A percentile compares a stretch with the other conserved stretches of the same genome.
These are phyloP conservation scores for Petrophora chlorosata DNA, from an alignment of 2,888 invertebrate genomes.

Conservation along the genomic window DNA sequence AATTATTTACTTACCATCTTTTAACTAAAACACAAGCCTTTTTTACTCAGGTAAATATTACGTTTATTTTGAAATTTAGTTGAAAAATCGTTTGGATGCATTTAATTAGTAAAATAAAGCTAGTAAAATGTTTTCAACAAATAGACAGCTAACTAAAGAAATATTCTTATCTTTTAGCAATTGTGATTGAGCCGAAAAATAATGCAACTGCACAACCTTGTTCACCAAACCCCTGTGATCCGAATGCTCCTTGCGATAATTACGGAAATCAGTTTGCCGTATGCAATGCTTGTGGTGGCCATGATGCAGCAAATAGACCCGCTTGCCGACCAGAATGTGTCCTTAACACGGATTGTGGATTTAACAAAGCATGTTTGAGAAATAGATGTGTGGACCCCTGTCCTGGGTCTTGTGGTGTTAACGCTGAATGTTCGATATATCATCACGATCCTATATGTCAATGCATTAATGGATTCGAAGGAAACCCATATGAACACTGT, in stretches of 20 bases:
- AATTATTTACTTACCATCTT: background rate
- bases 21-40: no score
- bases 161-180: conserved; percentile 67
- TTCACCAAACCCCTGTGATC: conserved; percentile 90
- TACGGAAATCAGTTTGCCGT: conserved; percentile 90
- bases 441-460: conserved; percentile 89
- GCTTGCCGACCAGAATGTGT: conserved; percentile 93
- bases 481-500: conserved; percentile 92
- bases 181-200: conserved; percentile 74
- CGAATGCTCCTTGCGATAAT: conserved; percentile 86
- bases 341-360: conserved; percentile 90
- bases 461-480: conserved; percentile 86
- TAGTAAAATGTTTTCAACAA: no score
- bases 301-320: conserved; percentile 87
- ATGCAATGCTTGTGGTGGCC: conserved; percentile 90
- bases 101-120: background rate
- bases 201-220: conserved; percentile 88
- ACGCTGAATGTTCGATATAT: conserved; percentile 88
- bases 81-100: no score
- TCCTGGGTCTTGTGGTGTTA: conserved; percentile 90
- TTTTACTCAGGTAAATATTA: no score
- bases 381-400: conserved; percentile 91
- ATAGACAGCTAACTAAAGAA: background rate
- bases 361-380: conserved; percentile 89
- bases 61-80: no score